Base-by-base conservation (phyloP, 30 jellyfish, hydroid and myxozoan species). In the Turritopsis dohrnii region DNA sequence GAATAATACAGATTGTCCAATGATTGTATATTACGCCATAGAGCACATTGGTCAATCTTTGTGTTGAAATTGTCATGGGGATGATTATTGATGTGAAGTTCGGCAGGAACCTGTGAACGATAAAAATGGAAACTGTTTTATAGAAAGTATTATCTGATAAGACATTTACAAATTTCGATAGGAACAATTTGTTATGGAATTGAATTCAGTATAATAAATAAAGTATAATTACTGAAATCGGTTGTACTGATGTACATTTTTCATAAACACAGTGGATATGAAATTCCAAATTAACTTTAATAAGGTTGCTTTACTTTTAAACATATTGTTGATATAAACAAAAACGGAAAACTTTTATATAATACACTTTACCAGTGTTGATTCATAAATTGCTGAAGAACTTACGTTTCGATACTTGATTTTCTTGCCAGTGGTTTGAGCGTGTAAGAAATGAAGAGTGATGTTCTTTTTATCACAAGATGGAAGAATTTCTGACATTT, bases 91-190 rank as follows among this genome's bases (percentile, higher is more conserved):
- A n/a, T 19, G 77, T 7, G 28, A 69, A 69, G 77, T 69, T 23
- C 77, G 8, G 77, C 9, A n/a, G 77, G 77, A 69, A 69, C 77
- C 77, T 69, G 30, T 17, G 22, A 69, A n/a, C 8, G 60, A 41
- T n/a, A 41, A 13, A 41, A 41, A 41, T 41, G 60, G 60, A 41
- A 41, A 41, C 60, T 5, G 5, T 41, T 41, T 41, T n/a, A n/a
- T n/a, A n/a, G n/a, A n/a, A n/a, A n/a, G n/a, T n/a, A n/a, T n/a
- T n/a, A n/a, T n/a, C n/a, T n/a, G n/a, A n/a, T n/a, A n/a, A n/a
- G n/a, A n/a, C n/a, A n/a, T n/a, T n/a, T n/a, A n/a, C n/a, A n/a
- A n/a, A n/a, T n/a, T n/a, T n/a, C n/a, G n/a, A n/a, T n/a, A n/a
- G n/a, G n/a, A n/a, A n/a, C n/a, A n/a, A n/a, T n/a, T n/a, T n/a